These are phyloP conservation scores for Cetoscarus ocellatus DNA, from an alignment of 2,797 vertebrate species.

Conservation along the genomic window DNA sequence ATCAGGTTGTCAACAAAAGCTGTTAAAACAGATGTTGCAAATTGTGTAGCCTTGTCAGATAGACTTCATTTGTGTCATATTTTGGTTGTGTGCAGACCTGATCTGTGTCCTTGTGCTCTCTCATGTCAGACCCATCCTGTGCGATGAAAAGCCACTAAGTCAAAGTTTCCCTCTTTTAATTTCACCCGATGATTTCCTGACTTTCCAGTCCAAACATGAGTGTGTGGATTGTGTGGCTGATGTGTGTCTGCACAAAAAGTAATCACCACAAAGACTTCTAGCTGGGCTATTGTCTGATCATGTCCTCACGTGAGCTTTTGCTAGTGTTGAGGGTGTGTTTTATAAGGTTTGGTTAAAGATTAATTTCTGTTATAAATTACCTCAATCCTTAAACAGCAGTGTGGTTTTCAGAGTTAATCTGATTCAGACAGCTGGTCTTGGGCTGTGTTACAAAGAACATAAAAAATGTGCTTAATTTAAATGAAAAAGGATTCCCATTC, in stretches of 20 bases:
- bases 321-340: slow-evolving; percentile 45
- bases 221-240: slow-evolving; percentile 11
- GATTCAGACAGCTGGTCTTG: slow-evolving; percentile 5
- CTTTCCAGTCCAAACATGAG: slow-evolving; percentile 64
- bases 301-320: slow-evolving; percentile 49
- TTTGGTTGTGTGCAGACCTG: neutral
- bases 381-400: neutral
- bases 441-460: neutral
- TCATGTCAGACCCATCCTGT: neutral
- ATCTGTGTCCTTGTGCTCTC: neutral
- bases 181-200: slow-evolving; percentile 16
- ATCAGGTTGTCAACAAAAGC: neutral
- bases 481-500: no score
- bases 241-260: slow-evolving; percentile 16
- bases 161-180: slow-evolving; percentile 14
- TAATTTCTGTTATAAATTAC: slow-evolving; percentile 28
- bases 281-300: slow-evolving; percentile 60
- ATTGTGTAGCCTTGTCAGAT: neutral
- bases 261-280: slow-evolving; percentile 38
- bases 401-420: slow-evolving; percentile 5
- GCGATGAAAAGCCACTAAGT: neutral
- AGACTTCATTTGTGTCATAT: neutral
- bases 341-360: slow-evolving; percentile 56
- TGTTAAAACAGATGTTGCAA: neutral
- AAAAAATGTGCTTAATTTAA: no score